Percentiles rank a stretch among this genome's conserved stretches.
Evolutionary conservation across 2,113 vertebrate genomes (phyloP).

Genomic region (Sylvilagus bachmani): DNA sequence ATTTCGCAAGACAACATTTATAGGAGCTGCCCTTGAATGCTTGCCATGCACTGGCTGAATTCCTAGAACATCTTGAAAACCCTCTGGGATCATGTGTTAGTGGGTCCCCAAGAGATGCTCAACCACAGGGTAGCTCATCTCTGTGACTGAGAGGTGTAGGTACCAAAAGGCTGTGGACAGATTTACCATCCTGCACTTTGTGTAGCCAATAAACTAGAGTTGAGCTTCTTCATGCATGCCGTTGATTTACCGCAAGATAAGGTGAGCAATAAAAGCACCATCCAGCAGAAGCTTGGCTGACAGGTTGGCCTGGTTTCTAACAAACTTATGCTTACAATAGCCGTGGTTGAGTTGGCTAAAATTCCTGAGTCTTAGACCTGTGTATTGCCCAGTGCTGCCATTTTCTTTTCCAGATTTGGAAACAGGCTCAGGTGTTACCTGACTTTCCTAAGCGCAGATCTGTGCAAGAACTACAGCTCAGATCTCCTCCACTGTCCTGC

Average conservation of each 20-base stretch:
- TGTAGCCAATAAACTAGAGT: background rate
- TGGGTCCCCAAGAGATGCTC: background rate
- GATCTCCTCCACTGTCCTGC: background rate
- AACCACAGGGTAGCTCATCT: background rate
- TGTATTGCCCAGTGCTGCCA: background rate
- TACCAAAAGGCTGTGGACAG: constrained; percentile 30
- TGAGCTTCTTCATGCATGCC: background rate
- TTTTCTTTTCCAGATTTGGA: constrained; percentile 7
- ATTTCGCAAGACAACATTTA: constrained; percentile 13
- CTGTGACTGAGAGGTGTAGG: background rate
- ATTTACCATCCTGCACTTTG: background rate
- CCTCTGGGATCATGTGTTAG: background rate
- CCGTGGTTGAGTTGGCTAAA: background rate
- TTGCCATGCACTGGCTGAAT: background rate
- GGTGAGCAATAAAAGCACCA: constrained; percentile 2
- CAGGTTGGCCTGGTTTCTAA: background rate
- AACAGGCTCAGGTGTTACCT: background rate
- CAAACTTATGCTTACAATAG: constrained; percentile 23
- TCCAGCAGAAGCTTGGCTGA: background rate
- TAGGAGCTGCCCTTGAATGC: background rate
- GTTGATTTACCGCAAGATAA: constrained; percentile 9
- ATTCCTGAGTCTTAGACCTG: background rate
- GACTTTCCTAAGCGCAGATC: background rate
- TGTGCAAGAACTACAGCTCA: too few relatives aligned
- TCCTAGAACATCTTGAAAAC: background rate